Percentiles rank a stretch among this genome's conserved stretches.
These are phyloP conservation scores for Nephila pilipes DNA, from an alignment of 1,140 invertebrate genomes.

Conservation along the genomic window DNA sequence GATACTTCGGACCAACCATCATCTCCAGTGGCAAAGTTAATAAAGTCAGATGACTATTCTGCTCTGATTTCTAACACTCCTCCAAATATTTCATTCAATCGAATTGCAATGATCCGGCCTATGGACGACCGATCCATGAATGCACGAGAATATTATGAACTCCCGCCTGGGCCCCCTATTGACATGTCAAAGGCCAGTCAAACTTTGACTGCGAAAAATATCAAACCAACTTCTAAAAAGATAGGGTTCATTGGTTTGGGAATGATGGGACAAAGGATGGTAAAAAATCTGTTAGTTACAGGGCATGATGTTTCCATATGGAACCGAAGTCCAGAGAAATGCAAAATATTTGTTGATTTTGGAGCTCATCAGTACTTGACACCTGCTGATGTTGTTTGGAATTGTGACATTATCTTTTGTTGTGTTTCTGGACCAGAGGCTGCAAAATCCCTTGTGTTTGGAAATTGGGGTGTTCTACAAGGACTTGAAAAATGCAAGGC, in stretches of 20 bases:
- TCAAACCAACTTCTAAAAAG: background rate
- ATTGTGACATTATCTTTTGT: slow-evolving; percentile 93
- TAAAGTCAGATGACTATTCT: background rate
- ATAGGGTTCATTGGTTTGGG: slow-evolving; percentile 75
- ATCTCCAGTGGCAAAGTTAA: background rate
- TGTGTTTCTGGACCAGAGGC: slow-evolving; percentile 96
- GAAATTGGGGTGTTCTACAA: background rate
- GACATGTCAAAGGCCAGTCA: background rate
- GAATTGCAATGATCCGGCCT: no score
- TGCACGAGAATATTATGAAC: background rate
- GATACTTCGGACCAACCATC: background rate
- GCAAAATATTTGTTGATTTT: background rate
- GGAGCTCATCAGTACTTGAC: background rate
- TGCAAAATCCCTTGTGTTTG: slow-evolving; percentile 86
- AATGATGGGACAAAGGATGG: background rate
- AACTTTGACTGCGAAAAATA: background rate
- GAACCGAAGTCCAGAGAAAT: slow-evolving; percentile 6
- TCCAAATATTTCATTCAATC: background rate
- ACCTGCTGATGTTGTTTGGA: slow-evolving; percentile 8
- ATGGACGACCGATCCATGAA: background rate
- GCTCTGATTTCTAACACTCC: background rate
- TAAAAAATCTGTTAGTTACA: background rate
- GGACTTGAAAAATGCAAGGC: background rate
- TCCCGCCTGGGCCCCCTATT: background rate
- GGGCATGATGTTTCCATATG: background rate